Base-by-base conservation (phyloP, 2,113 vertebrate genomes). In the Tamias sibiricus region DNA sequence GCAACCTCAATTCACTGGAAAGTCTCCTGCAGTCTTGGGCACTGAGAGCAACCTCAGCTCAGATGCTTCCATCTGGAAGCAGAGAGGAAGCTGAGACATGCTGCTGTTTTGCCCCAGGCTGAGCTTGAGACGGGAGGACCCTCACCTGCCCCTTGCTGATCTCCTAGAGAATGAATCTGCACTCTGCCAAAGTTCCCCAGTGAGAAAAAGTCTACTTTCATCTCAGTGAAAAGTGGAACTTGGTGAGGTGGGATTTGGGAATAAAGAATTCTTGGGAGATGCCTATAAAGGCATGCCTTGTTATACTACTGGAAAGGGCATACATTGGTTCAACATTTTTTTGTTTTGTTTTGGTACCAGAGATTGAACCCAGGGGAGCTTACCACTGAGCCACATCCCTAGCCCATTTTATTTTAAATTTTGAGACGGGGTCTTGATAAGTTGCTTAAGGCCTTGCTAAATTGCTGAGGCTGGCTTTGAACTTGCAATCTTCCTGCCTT, bases 231-330 rank as follows among this genome's bases (percentile, higher is more conserved):
- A 86, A 71, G n/a, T 32, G n/a, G 32, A 26, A 59, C 40, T 2
- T 5, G 22, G 40, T 28, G 12, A 62, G 4, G 14, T 32, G 28
- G 40, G 22, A 62, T 64, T 72, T 88, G 57, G 79, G 7, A 72
- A 42, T 49, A 54, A 92, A 37, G 86, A 59, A 6, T 42, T 52
- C 44, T 92, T 71, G 79, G 32, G n/a, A 94, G 74, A 71, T 32
- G 12, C 30, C 72, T 84, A 44, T 28, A 66, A 47, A 79, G 26
- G 24, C 35, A 80, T 37, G 77, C 52, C 26, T 90, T 87, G 54
- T 6, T 69, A 26, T 40, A 32, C 19, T n/a, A 26, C 16, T 92
- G 54, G 40, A 86, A n/a, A 76, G 6, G 82, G 44, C 44, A 85
- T 68, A 40, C 64, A 68, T n/a, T 54, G n/a, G 47, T 74, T 82